These are phyloP conservation scores for Pteronotus mesoamericanus DNA, from an alignment of 2,797 vertebrate genomes.

Conservation along the genomic window DNA sequence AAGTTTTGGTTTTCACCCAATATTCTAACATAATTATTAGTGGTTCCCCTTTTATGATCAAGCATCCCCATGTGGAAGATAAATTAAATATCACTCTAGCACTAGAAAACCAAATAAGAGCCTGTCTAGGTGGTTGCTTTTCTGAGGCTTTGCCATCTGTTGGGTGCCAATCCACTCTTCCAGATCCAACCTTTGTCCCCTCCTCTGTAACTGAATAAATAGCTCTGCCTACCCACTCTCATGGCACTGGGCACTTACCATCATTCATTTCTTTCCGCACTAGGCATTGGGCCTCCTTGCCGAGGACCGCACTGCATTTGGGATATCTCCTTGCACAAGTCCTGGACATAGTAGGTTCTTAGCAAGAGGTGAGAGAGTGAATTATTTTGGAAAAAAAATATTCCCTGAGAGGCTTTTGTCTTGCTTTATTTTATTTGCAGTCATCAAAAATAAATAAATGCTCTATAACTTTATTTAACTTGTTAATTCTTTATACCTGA, in stretches of 20 bases:
- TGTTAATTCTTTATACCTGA: not conserved
- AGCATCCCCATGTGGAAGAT: not conserved
- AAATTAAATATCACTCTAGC: not conserved
- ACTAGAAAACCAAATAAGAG: not conserved
- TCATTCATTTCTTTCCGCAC: not conserved
- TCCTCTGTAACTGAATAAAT: not conserved
- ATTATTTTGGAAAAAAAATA: not conserved
- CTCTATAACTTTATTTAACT: not conserved
- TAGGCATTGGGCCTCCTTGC: not conserved
- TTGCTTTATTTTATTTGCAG: slow-evolving; percentile 22
- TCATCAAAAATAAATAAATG: not conserved
- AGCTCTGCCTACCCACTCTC: not conserved
- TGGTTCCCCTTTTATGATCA: not conserved
- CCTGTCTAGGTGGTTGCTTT: not conserved
- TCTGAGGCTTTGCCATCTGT: not conserved
- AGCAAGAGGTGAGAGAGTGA: not conserved
- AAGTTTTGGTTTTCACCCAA: not conserved
- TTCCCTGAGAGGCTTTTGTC: not conserved
- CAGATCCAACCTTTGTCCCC: not conserved
- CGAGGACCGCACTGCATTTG: not conserved
- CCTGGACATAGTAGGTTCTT: not conserved
- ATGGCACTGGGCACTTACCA: not conserved
- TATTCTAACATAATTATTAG: not conserved
- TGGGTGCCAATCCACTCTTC: not conserved
- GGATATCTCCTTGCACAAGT: not conserved